Base-by-base conservation (phyloP, 1,140 invertebrate species). In the Parapsyche elsis region DNA sequence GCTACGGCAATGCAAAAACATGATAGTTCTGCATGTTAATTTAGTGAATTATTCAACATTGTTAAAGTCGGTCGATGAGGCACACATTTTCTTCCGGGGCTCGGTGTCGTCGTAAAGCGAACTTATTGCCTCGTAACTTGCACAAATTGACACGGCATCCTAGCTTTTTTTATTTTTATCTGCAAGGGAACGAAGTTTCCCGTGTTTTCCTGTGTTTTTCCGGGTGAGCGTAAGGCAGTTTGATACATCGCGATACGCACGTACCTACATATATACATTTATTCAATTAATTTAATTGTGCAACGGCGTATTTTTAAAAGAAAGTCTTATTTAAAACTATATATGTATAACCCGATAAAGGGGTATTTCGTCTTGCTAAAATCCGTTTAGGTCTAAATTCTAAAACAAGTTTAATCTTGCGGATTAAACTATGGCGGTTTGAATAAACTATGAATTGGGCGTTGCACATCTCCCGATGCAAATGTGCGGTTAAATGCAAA, bases 101-200 rank as follows among this genome's bases (percentile, higher is more conserved):
- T 38, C 73, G 12, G 14, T 67, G 76, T 23, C 45, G 38, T 71
- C 61, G 76, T 78, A 71, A 78, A 78, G 5, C 44, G 45, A 78
- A 78, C 12, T 53, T 78, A 78, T 78, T 67, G 64, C 76, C 14
- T 71, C 76, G 76, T 78, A 78, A 78, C 59, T 78, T 30, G 61
- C n/a, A 53, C 45, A 71, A 78, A 78, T 78, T 78, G 76, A 71
- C 76, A 30, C 45, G 44, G 44, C 61, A 61, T 61, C 24, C 46
- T 30, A 5, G 26, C 75, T 30, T 23, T 78, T 45, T 71, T 70
- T 49, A 71, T 78, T 71, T 64, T 53, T 67, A 70, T 78, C 26
- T 45, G 21, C 9, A 61, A 61, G 12, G 4, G 16, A 53, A 53
- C 10, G 10, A 14, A 16, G 2, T 16, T 53, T 53, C 16, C 49